phyloP scores from a whole-genome alignment of 2,113 vertebrate species.

The Rhineura floridana region DNA sequence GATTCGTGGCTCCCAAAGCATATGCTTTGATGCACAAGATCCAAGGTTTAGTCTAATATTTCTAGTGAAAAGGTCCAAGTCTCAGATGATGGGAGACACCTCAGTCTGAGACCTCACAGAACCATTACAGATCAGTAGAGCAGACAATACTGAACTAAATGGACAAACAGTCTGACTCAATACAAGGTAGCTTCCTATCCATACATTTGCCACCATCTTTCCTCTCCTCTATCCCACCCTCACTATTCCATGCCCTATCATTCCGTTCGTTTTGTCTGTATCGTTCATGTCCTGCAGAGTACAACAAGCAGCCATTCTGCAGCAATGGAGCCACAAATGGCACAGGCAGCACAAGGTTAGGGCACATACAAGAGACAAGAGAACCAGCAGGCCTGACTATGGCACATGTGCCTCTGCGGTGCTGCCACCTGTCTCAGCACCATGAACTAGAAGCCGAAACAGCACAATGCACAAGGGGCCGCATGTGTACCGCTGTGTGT shows the following conservation, averaged over 20 bases:
- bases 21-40: neutral
- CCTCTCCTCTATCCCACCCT: neutral
- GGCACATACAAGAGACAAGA: neutral
- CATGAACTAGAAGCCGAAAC: neutral
- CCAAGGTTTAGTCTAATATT: neutral
- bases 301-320: neutral
- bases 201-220: neutral
- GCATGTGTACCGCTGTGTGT: neutral
- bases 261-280: neutral
- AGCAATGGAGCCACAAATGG: neutral
- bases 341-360: neutral
- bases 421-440: neutral
- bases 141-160: neutral
- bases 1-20: neutral
- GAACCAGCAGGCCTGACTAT: neutral
- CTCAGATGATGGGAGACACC: neutral
- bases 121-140: neutral
- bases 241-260: neutral
- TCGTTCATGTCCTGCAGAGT: neutral
- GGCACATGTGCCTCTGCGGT: neutral
- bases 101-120: neutral
- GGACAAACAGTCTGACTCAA: too few species aligned
- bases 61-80: neutral
- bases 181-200: too few species aligned
- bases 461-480: neutral